Percentiles rank a stretch among this genome's conserved stretches.
Conservation (phyloP, 2,113 vertebrate genomes). For the Cricetomys ansorgei region DNA sequence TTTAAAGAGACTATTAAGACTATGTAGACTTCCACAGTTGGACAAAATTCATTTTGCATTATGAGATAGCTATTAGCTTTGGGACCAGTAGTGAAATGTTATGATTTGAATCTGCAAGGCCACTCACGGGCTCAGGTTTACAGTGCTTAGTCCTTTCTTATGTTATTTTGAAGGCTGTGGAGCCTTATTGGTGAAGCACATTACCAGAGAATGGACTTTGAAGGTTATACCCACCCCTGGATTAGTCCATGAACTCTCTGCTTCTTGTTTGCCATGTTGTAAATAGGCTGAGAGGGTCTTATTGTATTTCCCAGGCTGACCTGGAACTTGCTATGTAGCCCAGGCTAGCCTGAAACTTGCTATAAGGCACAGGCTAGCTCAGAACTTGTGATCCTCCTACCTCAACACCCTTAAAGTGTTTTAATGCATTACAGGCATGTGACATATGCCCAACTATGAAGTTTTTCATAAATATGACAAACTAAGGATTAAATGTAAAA, state of each 20-base stretch:
- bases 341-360: not conserved
- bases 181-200: not conserved
- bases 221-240: not conserved
- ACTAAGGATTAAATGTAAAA: not conserved
- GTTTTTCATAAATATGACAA: not conserved
- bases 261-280: not conserved
- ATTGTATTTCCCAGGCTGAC: not conserved
- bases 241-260: not conserved
- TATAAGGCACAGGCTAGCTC: not conserved
- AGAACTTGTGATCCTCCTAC: not conserved
- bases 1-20: not conserved
- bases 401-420: not conserved
- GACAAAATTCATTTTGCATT: not conserved
- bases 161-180: not conserved
- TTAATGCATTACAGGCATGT: not conserved
- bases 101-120: not conserved
- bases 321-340: not conserved
- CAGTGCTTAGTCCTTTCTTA: not conserved
- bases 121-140: not conserved
- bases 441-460: not conserved
- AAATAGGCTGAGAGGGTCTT: not conserved
- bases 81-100: not conserved
- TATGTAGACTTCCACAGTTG: not conserved
- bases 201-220: not conserved
- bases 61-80: not conserved